phyloP scores from a whole-genome alignment of 1,140 invertebrate genomes.

The Stegodyphus mimosarum region DNA sequence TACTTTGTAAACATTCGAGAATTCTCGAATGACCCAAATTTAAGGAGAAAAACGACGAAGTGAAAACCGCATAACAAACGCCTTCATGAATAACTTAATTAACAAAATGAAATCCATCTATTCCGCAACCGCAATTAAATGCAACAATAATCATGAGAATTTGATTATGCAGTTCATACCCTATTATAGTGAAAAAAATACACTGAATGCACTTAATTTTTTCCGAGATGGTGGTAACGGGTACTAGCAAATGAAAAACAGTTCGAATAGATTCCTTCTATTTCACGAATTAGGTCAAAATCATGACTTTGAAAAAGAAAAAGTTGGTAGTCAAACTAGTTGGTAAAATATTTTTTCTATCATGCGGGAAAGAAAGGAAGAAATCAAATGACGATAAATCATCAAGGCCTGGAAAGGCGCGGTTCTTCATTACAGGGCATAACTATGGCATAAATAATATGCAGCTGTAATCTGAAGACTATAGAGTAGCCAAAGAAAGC shows the following conservation, averaged over 20 bases:
- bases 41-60: no score
- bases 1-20: no score
- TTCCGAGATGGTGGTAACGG: not conserved
- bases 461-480: not conserved
- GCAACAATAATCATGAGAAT: no score
- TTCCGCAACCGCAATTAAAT: no score
- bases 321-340: conserved; percentile 26
- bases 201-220: not conserved
- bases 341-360: conserved; percentile 24
- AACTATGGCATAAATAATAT: conserved; percentile 6
- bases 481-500: conserved; percentile 1
- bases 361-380: conserved; percentile 16
- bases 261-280: not conserved
- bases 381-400: conserved; percentile 41
- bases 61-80: no score
- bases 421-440: conserved; percentile 34
- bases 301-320: conserved; percentile 59
- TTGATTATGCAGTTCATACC: no score
- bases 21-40: no score
- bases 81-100: no score
- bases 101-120: no score
- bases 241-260: not conserved
- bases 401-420: conserved; percentile 24
- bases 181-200: no score
- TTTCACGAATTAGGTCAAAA: conserved; percentile 56